Evolutionary conservation across 2,797 vertebrate species (phyloP).

Genomic region (Macroramphosus scolopax): DNA sequence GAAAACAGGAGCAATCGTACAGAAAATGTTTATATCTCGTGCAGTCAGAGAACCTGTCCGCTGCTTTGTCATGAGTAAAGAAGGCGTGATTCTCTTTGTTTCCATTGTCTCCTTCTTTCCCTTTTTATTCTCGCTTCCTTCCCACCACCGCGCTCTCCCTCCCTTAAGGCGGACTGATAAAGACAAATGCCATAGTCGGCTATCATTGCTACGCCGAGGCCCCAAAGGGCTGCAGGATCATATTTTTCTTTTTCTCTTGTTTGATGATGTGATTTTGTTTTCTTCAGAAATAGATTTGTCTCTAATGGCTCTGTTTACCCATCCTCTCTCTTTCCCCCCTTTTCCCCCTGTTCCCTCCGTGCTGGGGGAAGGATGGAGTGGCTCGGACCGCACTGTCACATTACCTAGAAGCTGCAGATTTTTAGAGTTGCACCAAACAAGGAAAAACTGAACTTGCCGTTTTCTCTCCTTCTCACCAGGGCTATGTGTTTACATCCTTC

Average conservation of each 20-base stretch:
- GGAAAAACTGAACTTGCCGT: neutral
- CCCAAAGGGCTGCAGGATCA: slow-evolving; percentile 76
- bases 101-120: slow-evolving; percentile 57
- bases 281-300: slow-evolving; percentile 86
- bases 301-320: slow-evolving; percentile 85
- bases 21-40: slow-evolving; percentile 16
- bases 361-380: slow-evolving; percentile 60
- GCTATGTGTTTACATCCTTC: too few relatives aligned
- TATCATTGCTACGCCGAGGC: slow-evolving; percentile 73
- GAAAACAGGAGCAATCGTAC: slow-evolving; percentile 35
- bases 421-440: slow-evolving; percentile 35
- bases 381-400: slow-evolving; percentile 58
- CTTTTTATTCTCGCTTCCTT: slow-evolving; percentile 60
- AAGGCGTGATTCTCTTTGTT: slow-evolving; percentile 46
- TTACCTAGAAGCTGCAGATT: slow-evolving; percentile 51
- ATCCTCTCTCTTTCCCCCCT: slow-evolving; percentile 61
- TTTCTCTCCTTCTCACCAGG: too few relatives aligned
- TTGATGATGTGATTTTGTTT: slow-evolving; percentile 87
- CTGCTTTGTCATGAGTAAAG: slow-evolving; percentile 48
- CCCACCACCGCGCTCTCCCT: slow-evolving; percentile 56
- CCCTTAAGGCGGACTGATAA: slow-evolving; percentile 80
- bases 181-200: slow-evolving; percentile 83
- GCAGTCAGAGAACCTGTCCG: slow-evolving; percentile 42
- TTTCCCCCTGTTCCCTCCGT: slow-evolving; percentile 52
- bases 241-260: slow-evolving; percentile 83